A percentile compares a stretch with the other conserved stretches of the same genome.
Conservation (phyloP, 2,888 invertebrate species). For the Cephus runcator region DNA sequence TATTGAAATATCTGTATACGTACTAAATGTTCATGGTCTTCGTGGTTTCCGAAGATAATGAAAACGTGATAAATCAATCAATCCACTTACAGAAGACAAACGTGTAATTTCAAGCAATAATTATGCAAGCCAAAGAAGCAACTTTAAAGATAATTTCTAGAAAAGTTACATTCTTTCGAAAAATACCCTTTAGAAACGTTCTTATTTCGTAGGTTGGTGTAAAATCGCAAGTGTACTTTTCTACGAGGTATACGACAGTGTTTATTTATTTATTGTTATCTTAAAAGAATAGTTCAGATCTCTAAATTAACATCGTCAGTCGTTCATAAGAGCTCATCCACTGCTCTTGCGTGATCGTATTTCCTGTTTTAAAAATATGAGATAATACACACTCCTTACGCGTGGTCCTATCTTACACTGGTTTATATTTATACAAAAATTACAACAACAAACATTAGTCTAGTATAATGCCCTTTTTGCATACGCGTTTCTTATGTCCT, state of each 20-base stretch:
- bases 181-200: not conserved
- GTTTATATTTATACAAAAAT: not conserved
- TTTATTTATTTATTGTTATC: not conserved
- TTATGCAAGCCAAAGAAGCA: not conserved
- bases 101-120: not conserved
- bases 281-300: not conserved
- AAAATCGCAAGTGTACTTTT: not conserved
- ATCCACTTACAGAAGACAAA: not conserved
- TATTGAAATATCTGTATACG: not conserved
- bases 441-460: not conserved
- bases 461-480: not conserved
- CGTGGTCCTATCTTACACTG: not conserved
- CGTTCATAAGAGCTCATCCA: not conserved
- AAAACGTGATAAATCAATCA: not conserved
- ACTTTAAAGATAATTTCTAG: not conserved
- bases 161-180: not conserved
- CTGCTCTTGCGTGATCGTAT: not conserved
- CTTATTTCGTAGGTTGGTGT: not conserved
- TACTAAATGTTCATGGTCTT: not conserved
- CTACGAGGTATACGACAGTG: not conserved
- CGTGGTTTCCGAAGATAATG: not conserved
- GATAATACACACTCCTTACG: not conserved
- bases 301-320: not conserved
- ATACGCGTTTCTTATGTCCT: not conserved
- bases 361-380: not conserved